Percentiles rank a stretch among this genome's conserved stretches.
These are phyloP conservation scores for Sebastes nivosus DNA, from an alignment of 2,797 vertebrate genomes.

Conservation along the genomic window DNA sequence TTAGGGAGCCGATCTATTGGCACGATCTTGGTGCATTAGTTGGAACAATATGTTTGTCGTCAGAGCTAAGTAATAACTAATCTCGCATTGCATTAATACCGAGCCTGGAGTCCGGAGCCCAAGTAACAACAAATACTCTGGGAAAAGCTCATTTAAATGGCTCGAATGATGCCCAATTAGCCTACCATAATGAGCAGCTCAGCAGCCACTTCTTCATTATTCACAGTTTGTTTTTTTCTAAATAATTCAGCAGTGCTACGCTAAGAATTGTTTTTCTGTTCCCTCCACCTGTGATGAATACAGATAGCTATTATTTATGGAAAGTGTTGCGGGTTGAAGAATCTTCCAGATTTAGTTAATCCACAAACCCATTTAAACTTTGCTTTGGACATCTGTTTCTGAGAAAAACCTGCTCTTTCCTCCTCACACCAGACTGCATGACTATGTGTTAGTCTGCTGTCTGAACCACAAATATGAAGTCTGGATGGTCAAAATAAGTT, in stretches of 20 bases:
- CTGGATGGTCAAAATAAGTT: constrained; percentile 31
- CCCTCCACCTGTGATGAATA: constrained; percentile 17
- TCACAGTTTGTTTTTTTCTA: constrained; percentile 23
- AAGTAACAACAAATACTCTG: constrained; percentile 56
- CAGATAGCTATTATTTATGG: constrained; percentile 39
- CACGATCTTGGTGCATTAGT: constrained; percentile 60
- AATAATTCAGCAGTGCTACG: constrained; percentile 13
- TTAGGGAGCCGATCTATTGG: constrained; percentile 71
- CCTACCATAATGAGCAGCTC: constrained; percentile 59
- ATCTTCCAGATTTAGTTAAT: constrained; percentile 40
- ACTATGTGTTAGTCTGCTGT: constrained; percentile 2
- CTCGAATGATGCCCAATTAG: constrained; percentile 67
- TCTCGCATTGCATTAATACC: constrained; percentile 62
- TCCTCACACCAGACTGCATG: constrained; percentile 4
- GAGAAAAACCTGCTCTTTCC: constrained; percentile 9
- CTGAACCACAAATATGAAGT: constrained; percentile 16
- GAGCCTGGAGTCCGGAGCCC: constrained; percentile 31
- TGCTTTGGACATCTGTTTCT: constrained; percentile 30
- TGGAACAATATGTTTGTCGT: constrained; percentile 76
- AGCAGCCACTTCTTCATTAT: constrained; percentile 50
- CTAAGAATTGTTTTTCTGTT: constrained; percentile 22
- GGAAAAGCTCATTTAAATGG: constrained; percentile 55
- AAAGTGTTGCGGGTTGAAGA: constrained; percentile 23
- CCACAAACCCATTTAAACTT: constrained; percentile 37
- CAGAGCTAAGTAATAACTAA: constrained; percentile 72